Conservation (phyloP, 2,113 vertebrate species). For the Oceanites oceanicus region DNA sequence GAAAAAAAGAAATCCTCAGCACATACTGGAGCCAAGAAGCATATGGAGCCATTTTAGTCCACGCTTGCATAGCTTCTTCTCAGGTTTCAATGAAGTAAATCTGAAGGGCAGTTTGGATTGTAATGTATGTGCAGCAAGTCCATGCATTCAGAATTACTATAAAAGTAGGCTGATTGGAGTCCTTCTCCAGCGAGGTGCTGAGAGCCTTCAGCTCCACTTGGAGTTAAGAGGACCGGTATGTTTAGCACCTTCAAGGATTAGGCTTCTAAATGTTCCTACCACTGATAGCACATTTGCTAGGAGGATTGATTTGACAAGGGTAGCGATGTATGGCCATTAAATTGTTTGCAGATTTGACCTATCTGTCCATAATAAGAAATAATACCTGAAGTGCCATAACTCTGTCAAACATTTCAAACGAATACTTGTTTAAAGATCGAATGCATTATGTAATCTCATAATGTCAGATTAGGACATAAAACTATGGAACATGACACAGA, state of each 20-base stretch:
- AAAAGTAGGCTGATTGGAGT: neutral
- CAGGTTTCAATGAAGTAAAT: constrained; percentile 39
- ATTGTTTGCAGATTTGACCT: constrained; percentile 73
- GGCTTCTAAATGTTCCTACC: constrained; percentile 26
- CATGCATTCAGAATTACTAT: neutral
- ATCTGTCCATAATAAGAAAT: constrained; percentile 58
- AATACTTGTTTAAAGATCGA: constrained; percentile 64
- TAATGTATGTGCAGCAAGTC: neutral
- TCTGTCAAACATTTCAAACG: constrained; percentile 66
- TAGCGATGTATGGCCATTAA: constrained; percentile 57
- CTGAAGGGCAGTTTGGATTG: neutral
- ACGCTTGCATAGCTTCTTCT: neutral
- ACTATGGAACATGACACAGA: constrained; percentile 62
- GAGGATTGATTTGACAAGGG: constrained; percentile 53
- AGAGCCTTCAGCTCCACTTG: constrained; percentile 19
- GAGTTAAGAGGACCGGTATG: neutral
- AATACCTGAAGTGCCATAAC: constrained; percentile 62
- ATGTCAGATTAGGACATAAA: constrained; percentile 64
- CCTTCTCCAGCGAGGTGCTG: constrained; percentile 25
- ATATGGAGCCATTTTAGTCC: constrained; percentile 26
- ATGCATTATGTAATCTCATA: constrained; percentile 61
- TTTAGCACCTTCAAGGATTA: constrained; percentile 55
- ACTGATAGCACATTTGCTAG: constrained; percentile 19
- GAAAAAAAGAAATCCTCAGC: constrained; percentile 11
- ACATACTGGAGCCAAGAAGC: constrained; percentile 5